phyloP scores from a whole-genome alignment of 2,797 vertebrate genomes.

The Jordanella pulchra region DNA sequence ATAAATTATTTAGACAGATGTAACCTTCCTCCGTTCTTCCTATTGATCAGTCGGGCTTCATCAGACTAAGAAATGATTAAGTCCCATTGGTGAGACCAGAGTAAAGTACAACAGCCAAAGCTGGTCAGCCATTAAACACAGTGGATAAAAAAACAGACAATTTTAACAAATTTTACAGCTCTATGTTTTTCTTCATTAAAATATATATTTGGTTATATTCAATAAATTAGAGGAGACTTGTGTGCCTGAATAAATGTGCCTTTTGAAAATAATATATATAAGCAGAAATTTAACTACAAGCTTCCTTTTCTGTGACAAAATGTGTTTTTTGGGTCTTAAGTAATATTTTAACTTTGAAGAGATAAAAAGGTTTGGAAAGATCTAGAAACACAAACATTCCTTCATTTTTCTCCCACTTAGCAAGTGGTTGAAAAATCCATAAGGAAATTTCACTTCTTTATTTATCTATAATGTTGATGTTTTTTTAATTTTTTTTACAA shows the following conservation, averaged over 20 bases:
- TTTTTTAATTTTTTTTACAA: too few relatives aligned
- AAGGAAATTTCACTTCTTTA: too few relatives aligned
- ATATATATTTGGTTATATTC: not conserved
- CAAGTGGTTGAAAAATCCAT: too few relatives aligned
- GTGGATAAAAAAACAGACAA: not conserved
- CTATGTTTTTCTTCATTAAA: too few relatives aligned
- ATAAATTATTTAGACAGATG: not conserved
- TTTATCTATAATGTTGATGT: too few relatives aligned
- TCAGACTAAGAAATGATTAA: not conserved
- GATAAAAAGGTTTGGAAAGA: too few relatives aligned
- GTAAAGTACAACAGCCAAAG: not conserved
- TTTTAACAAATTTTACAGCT: too few relatives aligned
- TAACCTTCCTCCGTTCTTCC: not conserved
- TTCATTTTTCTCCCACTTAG: too few relatives aligned
- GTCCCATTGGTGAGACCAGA: not conserved
- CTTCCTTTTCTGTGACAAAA: too few relatives aligned
- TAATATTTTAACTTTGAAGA: not conserved
- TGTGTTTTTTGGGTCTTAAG: too few relatives aligned
- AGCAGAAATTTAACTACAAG: too few relatives aligned
- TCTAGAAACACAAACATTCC: too few relatives aligned
- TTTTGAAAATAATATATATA: not conserved
- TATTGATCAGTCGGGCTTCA: not conserved
- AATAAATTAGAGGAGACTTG: not conserved
- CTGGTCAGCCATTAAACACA: not conserved
- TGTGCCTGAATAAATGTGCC: not conserved